phyloP scores from a whole-genome alignment of 1,140 invertebrate genomes.

The Drosophila ambigua region DNA sequence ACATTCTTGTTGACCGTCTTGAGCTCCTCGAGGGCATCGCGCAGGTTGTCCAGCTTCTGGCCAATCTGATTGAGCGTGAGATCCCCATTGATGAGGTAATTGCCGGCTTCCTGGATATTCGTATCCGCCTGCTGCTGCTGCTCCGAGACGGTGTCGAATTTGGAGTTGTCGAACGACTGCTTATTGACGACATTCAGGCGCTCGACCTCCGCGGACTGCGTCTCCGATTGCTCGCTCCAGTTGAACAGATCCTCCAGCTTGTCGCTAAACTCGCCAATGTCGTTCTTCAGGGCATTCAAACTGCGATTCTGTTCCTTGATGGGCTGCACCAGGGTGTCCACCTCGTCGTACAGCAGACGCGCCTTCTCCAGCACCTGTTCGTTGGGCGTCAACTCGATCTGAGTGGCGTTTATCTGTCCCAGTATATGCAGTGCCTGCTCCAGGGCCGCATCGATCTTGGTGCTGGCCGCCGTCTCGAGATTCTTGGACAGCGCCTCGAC shows the following conservation, averaged over 20 bases:
- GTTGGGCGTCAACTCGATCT: conserved; percentile 84
- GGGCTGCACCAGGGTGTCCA: conserved; percentile 87
- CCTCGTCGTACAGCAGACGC: conserved; percentile 87
- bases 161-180: conserved; percentile 83
- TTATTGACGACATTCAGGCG: conserved; percentile 86
- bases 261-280: conserved; percentile 86
- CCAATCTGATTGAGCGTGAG: conserved; percentile 66
- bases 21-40: conserved; percentile 52
- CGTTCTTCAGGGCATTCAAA: conserved; percentile 85
- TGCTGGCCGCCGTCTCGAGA: conserved; percentile 88
- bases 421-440: conserved; percentile 89
- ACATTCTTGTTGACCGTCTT: conserved; percentile 60
- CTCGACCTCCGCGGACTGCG: conserved; percentile 87
- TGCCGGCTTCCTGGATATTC: conserved; percentile 84
- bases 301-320: conserved; percentile 86
- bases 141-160: conserved; percentile 84
- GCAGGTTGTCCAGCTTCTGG: conserved; percentile 54
- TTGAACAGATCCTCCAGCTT: conserved; percentile 90
- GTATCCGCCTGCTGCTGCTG: conserved; percentile 83
- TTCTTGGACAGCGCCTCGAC: conserved; percentile 88
- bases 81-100: conserved; percentile 71
- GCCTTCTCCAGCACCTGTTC: conserved; percentile 86
- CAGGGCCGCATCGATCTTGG: conserved; percentile 91
- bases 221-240: conserved; percentile 87
- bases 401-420: conserved; percentile 83